Base-by-base conservation (phyloP, 1,140 invertebrate species). In the Brachystomella parvula region DNA sequence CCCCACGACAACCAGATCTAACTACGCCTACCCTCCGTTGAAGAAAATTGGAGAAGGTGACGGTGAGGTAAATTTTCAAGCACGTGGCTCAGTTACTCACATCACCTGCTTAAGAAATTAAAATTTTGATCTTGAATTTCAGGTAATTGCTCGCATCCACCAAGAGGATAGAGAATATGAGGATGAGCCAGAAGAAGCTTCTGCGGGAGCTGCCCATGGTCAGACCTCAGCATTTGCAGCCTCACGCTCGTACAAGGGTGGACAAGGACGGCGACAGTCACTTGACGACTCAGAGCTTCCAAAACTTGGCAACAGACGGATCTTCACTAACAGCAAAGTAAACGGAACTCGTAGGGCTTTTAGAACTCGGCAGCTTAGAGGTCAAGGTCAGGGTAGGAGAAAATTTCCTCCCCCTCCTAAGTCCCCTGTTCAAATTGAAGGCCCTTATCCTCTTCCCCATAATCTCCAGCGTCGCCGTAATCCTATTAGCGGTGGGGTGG, bases 131-230 rank as follows among this genome's bases (percentile, higher is more conserved):
- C 29, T 62, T 53, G n/a, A n/a, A n/a, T 47, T 66, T 9, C 29
- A 72, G 71, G 71, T 73, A 1, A 63, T 73, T 30, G 71, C 71
- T 32, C 60, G 71, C 29, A 69, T 73, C 15, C 58, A 71, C 60
- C 71, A 73, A 57, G 58, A 65, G 3, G 65, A 69, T 19, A 69
- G 31, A 30, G 66, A 72, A 24, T n/a, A 35, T 30, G 65, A 70
- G 19, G 39, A 44, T 28, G 62, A 32, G 24, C 1, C 63, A 47
- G 26, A 61, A 26, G n/a, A 60, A 2, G 64, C 47, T 2, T 19
- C 33, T 19, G 64, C 70, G 2, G 19, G 57, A 44, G 64, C 70
- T 3, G 64, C 64, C 35, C 44, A 63, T 12, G 70, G 67, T n/a
- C 68, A 73, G 19, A 59, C 69, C 17, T 35, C 57, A 24, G 60